phyloP scores from a whole-genome alignment of 92 coral and sea anemone genomes.

The Meandrina meandrites region DNA sequence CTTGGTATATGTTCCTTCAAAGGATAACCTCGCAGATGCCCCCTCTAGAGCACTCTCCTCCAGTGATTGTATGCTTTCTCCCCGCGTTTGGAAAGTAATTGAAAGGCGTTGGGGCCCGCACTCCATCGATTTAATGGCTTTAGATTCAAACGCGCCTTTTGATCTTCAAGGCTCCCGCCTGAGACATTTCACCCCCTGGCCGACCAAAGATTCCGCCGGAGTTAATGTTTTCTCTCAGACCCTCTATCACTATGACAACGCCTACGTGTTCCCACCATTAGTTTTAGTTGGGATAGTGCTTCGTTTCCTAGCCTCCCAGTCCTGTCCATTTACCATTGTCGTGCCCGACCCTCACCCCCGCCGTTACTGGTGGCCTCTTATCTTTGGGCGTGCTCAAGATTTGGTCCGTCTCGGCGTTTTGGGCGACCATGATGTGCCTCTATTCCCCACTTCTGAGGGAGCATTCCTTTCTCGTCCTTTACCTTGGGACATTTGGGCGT shows the following conservation, averaged over 20 bases:
- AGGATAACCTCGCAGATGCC: slow-evolving; percentile 37
- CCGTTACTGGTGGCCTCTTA: slow-evolving; percentile 66
- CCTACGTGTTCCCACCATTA: slow-evolving; percentile 53
- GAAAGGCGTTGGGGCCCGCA: slow-evolving; percentile 36
- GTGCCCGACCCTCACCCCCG: slow-evolving; percentile 49
- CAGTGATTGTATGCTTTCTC: too few relatives aligned
- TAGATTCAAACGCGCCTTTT: slow-evolving; percentile 59
- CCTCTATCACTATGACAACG: slow-evolving; percentile 35
- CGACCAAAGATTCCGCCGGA: slow-evolving; percentile 55
- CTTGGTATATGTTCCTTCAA: slow-evolving; percentile 55
- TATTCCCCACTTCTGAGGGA: slow-evolving; percentile 44
- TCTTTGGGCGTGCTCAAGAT: slow-evolving; percentile 47
- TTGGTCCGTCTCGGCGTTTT: slow-evolving; percentile 31
- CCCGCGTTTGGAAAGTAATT: slow-evolving; percentile 27
- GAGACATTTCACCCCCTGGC: slow-evolving; percentile 57
- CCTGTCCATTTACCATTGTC: slow-evolving; percentile 44
- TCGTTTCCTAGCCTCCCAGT: too few relatives aligned
- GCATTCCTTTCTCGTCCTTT: slow-evolving; percentile 24
- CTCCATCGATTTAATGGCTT: slow-evolving; percentile 49
- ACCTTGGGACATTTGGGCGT: slow-evolving; percentile 47
- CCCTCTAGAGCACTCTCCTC: slow-evolving; percentile 55
- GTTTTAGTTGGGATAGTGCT: too few relatives aligned
- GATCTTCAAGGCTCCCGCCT: slow-evolving; percentile 31
- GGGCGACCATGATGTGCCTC: slow-evolving; percentile 32
- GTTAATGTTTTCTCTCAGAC: slow-evolving; percentile 40